Percentiles rank a stretch among this genome's conserved stretches.
phyloP scores from a whole-genome alignment of 2,888 invertebrate species.

The Polymixis lichenea region DNA sequence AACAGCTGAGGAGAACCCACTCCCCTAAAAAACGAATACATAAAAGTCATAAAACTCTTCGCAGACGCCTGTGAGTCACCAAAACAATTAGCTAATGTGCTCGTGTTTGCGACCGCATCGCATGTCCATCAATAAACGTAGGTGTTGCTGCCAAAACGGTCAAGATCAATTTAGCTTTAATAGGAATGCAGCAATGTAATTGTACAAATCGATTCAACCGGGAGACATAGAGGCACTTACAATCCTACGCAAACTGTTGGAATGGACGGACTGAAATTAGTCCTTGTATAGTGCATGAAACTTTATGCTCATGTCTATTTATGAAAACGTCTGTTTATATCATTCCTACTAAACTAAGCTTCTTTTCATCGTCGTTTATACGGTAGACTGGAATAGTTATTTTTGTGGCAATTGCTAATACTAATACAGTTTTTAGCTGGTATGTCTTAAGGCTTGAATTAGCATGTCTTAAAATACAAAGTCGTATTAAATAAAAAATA shows the following conservation, averaged over 20 bases:
- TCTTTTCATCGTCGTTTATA: not conserved
- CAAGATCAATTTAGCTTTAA: conserved; percentile 52
- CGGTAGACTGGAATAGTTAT: not conserved
- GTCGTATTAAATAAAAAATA: no score
- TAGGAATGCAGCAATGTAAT: conserved; percentile 53
- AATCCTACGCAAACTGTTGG: conserved; percentile 35
- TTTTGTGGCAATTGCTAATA: conserved; percentile 1
- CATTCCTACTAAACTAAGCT: not conserved
- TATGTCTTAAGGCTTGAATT: not conserved
- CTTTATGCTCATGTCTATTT: conserved; percentile 27
- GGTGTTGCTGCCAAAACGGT: conserved; percentile 59
- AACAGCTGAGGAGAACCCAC: conserved; percentile 2
- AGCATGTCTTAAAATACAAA: not conserved
- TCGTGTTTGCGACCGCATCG: conserved; percentile 51
- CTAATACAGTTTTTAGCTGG: not conserved
- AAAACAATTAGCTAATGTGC: conserved; percentile 49
- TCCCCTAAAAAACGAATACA: conserved; percentile 23
- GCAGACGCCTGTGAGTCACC: conserved; percentile 41
- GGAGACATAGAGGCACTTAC: conserved; percentile 10
- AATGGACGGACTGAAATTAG: conserved; percentile 34
- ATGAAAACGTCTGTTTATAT: conserved; percentile 20
- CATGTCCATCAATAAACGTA: conserved; percentile 52
- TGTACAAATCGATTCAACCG: conserved; percentile 31
- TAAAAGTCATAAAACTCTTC: conserved; percentile 23
- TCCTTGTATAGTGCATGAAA: conserved; percentile 19